These are phyloP conservation scores for Pipistrellus pygmaeus DNA, from an alignment of 2,797 vertebrate genomes.

Conservation along the genomic window DNA sequence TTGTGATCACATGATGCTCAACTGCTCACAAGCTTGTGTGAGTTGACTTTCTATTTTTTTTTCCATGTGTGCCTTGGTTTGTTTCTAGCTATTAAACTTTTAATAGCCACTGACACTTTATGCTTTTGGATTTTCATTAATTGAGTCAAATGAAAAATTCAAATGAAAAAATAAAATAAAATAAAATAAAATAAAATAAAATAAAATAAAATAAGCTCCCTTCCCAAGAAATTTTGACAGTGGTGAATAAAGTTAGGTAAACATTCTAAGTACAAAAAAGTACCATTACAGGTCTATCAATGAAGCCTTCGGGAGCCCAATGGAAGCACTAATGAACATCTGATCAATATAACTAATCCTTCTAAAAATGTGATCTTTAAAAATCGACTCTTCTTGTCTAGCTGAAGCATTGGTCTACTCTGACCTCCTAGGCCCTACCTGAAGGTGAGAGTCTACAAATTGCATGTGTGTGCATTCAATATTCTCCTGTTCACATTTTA, in stretches of 20 bases:
- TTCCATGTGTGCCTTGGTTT: conserved; percentile 1
- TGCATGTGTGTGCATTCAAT: background rate
- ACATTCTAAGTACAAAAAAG: background rate
- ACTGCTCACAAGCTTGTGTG: conserved; percentile 55
- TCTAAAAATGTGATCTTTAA: background rate
- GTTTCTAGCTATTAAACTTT: conserved; percentile 37
- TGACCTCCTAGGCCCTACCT: background rate
- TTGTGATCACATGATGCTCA: conserved; percentile 53
- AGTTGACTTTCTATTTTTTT: conserved; percentile 67
- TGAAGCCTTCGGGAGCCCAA: background rate
- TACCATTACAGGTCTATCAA: background rate
- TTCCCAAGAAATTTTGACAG: background rate
- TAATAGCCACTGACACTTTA: conserved; percentile 18
- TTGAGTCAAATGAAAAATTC: conserved; percentile 45
- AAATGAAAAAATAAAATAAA: background rate
- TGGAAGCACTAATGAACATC: background rate
- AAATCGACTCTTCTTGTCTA: background rate
- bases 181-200: background rate
- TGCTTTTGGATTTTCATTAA: conserved; percentile 60
- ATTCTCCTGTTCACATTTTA: background rate
- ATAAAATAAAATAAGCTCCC: background rate
- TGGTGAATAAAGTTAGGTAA: background rate
- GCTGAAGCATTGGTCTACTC: background rate
- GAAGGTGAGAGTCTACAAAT: background rate
- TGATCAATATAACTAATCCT: background rate